Evolutionary conservation across 2,113 vertebrate genomes (phyloP).

Genomic region (Sitta europaea): DNA sequence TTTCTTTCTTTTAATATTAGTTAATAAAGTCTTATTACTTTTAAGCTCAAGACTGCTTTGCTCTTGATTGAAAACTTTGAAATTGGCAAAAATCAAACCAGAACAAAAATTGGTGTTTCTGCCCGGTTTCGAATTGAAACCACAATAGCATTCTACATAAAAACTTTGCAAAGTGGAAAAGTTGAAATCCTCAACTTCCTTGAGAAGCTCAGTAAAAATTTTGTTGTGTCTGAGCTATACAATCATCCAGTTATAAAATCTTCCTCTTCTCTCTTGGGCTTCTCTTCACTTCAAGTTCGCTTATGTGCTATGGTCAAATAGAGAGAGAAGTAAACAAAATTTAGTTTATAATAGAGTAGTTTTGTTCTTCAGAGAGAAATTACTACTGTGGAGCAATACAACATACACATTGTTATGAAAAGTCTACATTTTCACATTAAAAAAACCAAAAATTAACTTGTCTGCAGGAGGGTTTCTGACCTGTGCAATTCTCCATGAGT

Average conservation of each 20-base stretch:
- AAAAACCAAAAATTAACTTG: background rate
- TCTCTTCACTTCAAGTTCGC: background rate
- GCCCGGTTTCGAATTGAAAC: too few species aligned
- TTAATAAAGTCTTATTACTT: too few species aligned
- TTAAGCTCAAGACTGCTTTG: too few species aligned
- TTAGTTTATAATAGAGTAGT: background rate
- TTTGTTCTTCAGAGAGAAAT: background rate
- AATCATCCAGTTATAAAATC: background rate
- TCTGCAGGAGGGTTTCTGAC: background rate
- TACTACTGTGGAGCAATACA: background rate
- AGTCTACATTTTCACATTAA: background rate
- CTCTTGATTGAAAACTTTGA: too few species aligned
- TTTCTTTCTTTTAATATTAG: too few species aligned
- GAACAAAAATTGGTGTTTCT: too few species aligned
- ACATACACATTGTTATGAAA: background rate
- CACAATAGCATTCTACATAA: background rate
- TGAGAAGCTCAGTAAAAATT: background rate
- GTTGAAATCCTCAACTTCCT: background rate
- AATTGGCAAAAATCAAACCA: too few species aligned
- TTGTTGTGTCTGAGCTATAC: background rate
- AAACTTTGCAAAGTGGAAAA: background rate
- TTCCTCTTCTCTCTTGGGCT: background rate
- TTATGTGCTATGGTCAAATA: background rate
- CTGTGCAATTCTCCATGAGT: background rate
- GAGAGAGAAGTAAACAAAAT: background rate